Base-by-base conservation (phyloP, 2,113 vertebrate genomes). In the Procavia capensis region DNA sequence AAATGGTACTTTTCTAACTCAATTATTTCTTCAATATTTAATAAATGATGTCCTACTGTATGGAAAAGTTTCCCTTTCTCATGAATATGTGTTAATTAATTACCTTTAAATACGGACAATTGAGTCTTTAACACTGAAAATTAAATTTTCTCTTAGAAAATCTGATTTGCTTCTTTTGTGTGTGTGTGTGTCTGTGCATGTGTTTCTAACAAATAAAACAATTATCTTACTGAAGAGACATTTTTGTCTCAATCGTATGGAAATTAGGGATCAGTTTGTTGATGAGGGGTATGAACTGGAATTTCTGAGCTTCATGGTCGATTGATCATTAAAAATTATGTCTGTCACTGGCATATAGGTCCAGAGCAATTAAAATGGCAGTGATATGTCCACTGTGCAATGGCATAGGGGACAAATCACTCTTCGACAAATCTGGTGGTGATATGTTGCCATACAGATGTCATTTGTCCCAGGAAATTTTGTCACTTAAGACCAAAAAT, bases 251-350 rank as follows among this genome's bases (percentile, higher is more conserved):
- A 97, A 97, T 97, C 89, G 83, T 95, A 91, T 95, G 92, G 93
- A 98, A 98, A 98, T 92, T 68, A 5, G 43, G 89, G 93, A 97
- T 97, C 96, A 95, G 90, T 98, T 96, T 97, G 81, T 96, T 98
- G 85, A 97, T 95, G 61, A 98, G 91, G 70, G 95, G 83, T 72
- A 70, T 96, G 82, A 97, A 95, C 91, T 95, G 95, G 97, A 98
- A 95, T 9, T 96, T 96, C 92, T 82, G 88, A 97, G 89, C 47
- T 97, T 97, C 96, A 78, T 89, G 96, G 91, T 96, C 22, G 9
- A 94, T 95, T 93, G 95, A 98, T 97, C 93, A 97, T 98, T 98
- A 97, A 98, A 97, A 97, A 94, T 59, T 96, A 91, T 96, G 97
- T 96, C 93, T 97, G 54, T 59, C 88, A 90, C 87, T 80, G 68